Percentiles rank a stretch among this genome's conserved stretches.
These are phyloP conservation scores for Cygnus atratus DNA, from an alignment of 2,113 vertebrate species.

Conservation along the genomic window DNA sequence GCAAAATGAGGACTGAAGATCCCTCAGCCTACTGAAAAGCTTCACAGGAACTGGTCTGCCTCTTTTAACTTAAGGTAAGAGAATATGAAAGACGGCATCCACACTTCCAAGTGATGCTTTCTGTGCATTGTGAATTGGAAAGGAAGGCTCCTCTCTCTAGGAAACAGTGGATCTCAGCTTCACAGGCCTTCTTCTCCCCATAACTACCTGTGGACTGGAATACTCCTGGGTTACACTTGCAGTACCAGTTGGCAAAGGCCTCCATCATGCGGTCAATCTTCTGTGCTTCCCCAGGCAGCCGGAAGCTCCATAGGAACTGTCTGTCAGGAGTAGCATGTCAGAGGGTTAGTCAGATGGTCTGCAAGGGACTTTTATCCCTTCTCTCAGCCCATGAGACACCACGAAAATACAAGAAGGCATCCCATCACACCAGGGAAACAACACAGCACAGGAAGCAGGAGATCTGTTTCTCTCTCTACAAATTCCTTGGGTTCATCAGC, in stretches of 20 bases:
- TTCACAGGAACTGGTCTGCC: not conserved
- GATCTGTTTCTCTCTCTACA: not conserved
- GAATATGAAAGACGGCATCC: not conserved
- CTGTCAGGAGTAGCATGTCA: conserved; percentile 62
- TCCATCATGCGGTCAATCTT: conserved; percentile 99
- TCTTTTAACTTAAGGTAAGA: not conserved
- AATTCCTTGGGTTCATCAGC: not conserved
- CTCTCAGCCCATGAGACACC: not conserved
- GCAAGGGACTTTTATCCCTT: not conserved
- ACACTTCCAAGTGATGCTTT: not conserved
- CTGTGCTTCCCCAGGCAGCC: conserved; percentile 94
- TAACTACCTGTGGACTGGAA: conserved; percentile 91
- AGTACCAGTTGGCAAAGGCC: conserved; percentile 90
- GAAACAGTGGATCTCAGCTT: not conserved
- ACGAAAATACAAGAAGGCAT: not conserved
- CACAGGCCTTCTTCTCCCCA: not conserved
- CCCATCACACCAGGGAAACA: not conserved
- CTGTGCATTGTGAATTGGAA: not conserved
- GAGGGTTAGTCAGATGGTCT: not conserved
- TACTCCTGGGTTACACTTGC: conserved; percentile 85
- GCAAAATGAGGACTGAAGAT: not conserved
- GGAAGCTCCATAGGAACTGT: conserved; percentile 97
- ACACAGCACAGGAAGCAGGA: not conserved
- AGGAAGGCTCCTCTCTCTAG: not conserved
- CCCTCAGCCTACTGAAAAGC: not conserved